Conservation (phyloP, 2,113 vertebrate species). For the Bubo blakistoni region DNA sequence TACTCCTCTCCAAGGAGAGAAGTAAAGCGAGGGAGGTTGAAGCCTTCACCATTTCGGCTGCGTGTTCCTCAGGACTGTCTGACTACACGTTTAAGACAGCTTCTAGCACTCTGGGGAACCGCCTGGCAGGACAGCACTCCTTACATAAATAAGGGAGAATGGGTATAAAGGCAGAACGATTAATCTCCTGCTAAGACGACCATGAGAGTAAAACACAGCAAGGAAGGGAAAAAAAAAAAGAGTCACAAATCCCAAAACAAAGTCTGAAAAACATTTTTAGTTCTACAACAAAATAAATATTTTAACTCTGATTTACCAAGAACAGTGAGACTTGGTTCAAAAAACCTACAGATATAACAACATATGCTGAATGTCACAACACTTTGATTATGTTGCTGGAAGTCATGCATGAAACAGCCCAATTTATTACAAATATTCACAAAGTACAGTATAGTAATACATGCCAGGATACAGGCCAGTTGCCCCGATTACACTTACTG, state of each 20-base stretch:
- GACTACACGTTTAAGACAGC: too few relatives aligned
- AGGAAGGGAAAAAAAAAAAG: rapidly evolving
- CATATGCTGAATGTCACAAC: neutral
- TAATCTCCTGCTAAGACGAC: neutral
- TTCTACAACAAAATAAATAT: constrained; percentile 37
- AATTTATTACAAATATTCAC: neutral
- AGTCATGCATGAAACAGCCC: neutral
- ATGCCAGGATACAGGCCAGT: neutral
- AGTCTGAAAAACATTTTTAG: neutral
- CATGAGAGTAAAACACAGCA: neutral
- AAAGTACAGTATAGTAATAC: neutral
- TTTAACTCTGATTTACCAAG: neutral
- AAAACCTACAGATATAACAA: neutral
- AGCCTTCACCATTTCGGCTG: neutral
- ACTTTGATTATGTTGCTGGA: neutral
- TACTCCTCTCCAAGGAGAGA: neutral
- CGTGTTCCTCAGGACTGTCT: neutral
- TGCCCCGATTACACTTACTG: neutral
- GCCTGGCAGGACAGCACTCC: neutral
- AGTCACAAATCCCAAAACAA: neutral
- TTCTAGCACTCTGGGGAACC: neutral
- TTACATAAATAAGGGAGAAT: neutral
- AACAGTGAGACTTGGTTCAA: neutral
- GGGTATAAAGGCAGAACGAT: neutral
- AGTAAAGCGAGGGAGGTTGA: neutral